Evolutionary conservation across 2,797 vertebrate species (phyloP).

Genomic region (Liparis tanakae): DNA sequence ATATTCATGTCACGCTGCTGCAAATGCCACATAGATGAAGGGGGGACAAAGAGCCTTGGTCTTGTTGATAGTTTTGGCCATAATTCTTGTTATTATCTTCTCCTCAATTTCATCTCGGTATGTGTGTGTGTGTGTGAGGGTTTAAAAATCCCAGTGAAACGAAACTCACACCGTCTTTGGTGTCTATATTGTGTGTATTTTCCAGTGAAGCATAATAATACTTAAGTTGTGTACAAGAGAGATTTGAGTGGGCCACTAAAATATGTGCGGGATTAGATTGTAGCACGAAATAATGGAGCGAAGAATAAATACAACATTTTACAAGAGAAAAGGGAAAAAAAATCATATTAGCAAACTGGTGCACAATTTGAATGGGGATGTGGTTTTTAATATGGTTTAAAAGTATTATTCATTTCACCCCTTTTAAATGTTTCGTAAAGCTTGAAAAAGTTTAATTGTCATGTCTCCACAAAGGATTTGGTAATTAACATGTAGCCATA

Average conservation of each 20-base stretch:
- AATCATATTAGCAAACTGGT: no score
- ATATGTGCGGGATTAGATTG: no score
- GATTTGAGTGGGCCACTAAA: not conserved
- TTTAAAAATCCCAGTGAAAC: not conserved
- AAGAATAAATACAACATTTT: no score
- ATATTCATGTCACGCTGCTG: not conserved
- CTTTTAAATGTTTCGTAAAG: not conserved
- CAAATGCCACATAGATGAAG: not conserved
- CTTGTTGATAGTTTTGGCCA: not conserved
- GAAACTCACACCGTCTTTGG: not conserved
- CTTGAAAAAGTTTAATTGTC: not conserved
- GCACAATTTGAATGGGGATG: no score
- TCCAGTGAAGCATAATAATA: not conserved
- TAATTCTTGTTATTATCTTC: not conserved
- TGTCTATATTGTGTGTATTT: not conserved
- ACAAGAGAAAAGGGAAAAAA: no score
- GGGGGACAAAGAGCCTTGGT: not conserved
- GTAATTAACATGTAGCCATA: not conserved
- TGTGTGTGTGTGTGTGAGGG: no score
- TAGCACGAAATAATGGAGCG: no score
- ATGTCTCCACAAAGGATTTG: not conserved
- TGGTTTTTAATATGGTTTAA: no score
- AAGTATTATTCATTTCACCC: no score
- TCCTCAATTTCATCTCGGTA: not conserved
- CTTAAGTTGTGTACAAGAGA: not conserved